phyloP scores from a whole-genome alignment of 2,113 vertebrate genomes.

The Pardalotus punctatus region DNA sequence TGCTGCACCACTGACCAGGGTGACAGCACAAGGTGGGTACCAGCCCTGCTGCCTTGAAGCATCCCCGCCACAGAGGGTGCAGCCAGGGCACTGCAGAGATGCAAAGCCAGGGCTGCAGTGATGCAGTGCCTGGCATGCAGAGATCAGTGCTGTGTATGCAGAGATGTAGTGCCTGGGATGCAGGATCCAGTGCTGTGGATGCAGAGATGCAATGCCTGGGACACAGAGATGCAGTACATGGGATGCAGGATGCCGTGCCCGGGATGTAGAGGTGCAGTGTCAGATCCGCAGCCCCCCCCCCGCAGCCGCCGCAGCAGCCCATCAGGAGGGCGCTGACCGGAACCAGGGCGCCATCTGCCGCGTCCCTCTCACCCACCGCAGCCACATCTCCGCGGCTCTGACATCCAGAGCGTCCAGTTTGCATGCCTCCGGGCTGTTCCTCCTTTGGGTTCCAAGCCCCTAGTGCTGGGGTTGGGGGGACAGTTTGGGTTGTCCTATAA shows the following conservation, averaged over 20 bases:
- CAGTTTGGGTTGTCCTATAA: neutral
- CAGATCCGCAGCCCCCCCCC: neutral
- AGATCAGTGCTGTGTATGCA: fast-evolving
- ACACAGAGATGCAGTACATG: neutral
- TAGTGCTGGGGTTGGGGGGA: neutral
- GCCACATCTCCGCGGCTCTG: neutral
- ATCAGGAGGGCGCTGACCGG: neutral
- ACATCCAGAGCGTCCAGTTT: neutral
- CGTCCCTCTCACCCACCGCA: neutral
- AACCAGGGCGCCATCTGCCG: constrained; percentile 2
- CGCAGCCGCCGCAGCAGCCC: neutral
- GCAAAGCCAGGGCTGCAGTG: neutral
- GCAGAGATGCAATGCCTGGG: fast-evolving
- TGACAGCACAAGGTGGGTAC: neutral
- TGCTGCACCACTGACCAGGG: neutral
- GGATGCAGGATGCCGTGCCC: neutral
- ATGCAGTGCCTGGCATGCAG: neutral
- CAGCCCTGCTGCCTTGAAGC: neutral
- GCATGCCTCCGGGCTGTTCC: neutral
- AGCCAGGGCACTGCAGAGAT: neutral
- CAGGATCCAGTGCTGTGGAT: too few relatives aligned
- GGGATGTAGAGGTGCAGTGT: neutral
- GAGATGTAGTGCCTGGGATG: too few relatives aligned
- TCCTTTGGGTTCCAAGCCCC: neutral
- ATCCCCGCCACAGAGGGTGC: neutral